phyloP scores from a whole-genome alignment of 2,888 invertebrate species.

The Boloria euphrosyne region DNA sequence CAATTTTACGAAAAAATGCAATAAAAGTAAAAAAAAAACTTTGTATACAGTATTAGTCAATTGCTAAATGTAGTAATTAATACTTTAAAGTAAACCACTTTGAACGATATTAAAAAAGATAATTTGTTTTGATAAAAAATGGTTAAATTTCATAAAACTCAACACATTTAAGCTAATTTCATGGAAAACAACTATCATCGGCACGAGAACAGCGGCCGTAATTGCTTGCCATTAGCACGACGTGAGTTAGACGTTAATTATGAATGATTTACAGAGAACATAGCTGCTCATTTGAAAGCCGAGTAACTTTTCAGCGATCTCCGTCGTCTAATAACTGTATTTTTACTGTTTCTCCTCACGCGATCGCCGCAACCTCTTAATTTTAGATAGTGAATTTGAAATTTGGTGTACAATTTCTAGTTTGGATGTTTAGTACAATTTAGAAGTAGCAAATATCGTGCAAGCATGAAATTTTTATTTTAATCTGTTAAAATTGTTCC shows the following conservation, averaged over 20 bases:
- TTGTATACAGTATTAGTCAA: too few relatives aligned
- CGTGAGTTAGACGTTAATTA: conserved; percentile 33
- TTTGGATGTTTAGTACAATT: too few relatives aligned
- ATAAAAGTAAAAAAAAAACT: too few relatives aligned
- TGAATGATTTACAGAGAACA: conserved; percentile 31
- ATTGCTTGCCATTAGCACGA: conserved; percentile 27
- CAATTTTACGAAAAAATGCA: too few relatives aligned
- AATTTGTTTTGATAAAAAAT: background rate
- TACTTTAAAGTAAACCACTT: too few relatives aligned
- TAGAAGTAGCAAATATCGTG: too few relatives aligned
- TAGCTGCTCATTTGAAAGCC: conserved; percentile 32
- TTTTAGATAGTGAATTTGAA: conserved; percentile 14
- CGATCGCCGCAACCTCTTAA: conserved; percentile 27
- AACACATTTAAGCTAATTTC: background rate
- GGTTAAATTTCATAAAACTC: background rate
- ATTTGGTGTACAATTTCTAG: conserved; percentile 6
- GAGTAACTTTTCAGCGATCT: conserved; percentile 31
- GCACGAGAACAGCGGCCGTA: conserved; percentile 19
- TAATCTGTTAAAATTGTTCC: too few relatives aligned
- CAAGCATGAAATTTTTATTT: too few relatives aligned
- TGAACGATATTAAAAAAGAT: too few relatives aligned
- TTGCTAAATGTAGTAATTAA: too few relatives aligned
- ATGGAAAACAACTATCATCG: conserved; percentile 11
- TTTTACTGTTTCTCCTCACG: conserved; percentile 29
- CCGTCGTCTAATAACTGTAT: conserved; percentile 30